A percentile compares a stretch with the other conserved stretches of the same genome.
phyloP scores from a whole-genome alignment of 2,113 vertebrate genomes.

The Ochotona princeps region DNA sequence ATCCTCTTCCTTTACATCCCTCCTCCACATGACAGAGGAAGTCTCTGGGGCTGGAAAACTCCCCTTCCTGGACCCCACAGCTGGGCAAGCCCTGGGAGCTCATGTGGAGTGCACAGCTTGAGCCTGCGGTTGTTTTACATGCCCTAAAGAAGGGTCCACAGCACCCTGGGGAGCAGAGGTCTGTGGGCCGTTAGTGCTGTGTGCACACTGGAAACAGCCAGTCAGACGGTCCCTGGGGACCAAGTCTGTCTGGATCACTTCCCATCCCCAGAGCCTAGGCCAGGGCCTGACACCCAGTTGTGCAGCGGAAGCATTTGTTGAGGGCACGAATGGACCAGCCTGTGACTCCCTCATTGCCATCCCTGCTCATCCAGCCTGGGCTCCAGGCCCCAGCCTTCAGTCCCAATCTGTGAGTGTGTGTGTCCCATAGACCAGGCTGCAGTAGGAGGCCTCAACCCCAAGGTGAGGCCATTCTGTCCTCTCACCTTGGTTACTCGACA shows the following conservation, averaged over 20 bases:
- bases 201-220: neutral
- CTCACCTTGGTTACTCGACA: conserved; percentile 88
- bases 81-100: neutral
- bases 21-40: neutral
- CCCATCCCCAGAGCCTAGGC: neutral
- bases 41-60: neutral
- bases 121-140: neutral
- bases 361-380: neutral
- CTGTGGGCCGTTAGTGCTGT: neutral
- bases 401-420: neutral
- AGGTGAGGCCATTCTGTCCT: neutral
- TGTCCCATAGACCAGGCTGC: neutral
- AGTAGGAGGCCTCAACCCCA: rapidly evolving
- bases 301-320: neutral
- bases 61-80: neutral
- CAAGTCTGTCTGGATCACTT: neutral
- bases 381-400: neutral
- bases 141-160: neutral
- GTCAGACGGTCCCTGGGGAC: neutral
- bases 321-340: neutral
- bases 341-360: neutral
- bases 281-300: neutral
- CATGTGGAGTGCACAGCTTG: neutral
- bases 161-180: neutral
- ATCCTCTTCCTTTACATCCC: neutral